Percentiles rank a stretch among this genome's conserved stretches.
These are phyloP conservation scores for Gallinago paraguaiae DNA, from an alignment of 2,113 vertebrate species.

Conservation along the genomic window DNA sequence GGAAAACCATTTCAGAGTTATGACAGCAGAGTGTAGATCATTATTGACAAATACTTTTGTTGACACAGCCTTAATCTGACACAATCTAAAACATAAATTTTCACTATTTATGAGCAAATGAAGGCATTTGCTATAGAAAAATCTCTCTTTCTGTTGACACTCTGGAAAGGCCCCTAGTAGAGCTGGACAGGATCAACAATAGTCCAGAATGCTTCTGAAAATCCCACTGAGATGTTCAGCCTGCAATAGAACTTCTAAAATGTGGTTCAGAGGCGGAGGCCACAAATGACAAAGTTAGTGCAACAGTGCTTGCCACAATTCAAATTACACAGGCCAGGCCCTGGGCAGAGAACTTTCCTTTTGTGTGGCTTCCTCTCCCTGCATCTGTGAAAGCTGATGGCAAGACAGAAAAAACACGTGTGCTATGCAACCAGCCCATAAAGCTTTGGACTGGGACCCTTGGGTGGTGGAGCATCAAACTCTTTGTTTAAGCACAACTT, in stretches of 20 bases:
- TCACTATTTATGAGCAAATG: background rate
- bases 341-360: background rate
- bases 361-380: background rate
- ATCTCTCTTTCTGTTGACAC: background rate
- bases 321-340: background rate
- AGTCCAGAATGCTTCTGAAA: background rate
- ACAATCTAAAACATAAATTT: background rate
- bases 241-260: background rate
- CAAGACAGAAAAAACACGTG: background rate
- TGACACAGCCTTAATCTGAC: background rate
- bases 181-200: background rate
- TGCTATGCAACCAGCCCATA: fast-evolving
- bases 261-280: background rate
- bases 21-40: background rate
- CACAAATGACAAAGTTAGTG: background rate
- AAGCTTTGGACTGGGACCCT: background rate
- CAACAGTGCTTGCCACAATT: background rate
- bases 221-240: background rate
- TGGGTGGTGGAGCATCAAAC: background rate
- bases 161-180: background rate
- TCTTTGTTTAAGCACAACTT: background rate
- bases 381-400: background rate
- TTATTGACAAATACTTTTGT: background rate
- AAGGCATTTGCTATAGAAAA: background rate
- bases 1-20: background rate